A percentile compares a stretch with the other conserved stretches of the same genome.
These are phyloP conservation scores for Eulemur macaco DNA, from an alignment of 2,113 vertebrate species.

Conservation along the genomic window DNA sequence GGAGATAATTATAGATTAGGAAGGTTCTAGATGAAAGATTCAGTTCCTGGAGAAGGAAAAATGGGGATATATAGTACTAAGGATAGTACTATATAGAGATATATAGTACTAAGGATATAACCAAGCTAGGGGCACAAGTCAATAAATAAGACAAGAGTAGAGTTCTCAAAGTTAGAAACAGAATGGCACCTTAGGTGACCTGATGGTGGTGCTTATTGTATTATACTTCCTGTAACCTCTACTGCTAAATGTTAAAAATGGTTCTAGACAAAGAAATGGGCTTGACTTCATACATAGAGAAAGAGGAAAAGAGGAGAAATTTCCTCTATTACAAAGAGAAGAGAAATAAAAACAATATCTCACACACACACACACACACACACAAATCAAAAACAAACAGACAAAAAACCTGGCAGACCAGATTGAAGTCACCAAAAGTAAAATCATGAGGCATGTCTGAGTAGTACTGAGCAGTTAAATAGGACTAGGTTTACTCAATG, in stretches of 20 bases:
- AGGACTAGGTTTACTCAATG: no score
- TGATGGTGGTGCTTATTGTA: not conserved
- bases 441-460: fast-evolving
- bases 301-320: not conserved
- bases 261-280: not conserved
- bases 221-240: not conserved
- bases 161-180: not conserved
- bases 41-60: not conserved
- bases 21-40: no score
- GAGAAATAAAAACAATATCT: not conserved
- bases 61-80: no score
- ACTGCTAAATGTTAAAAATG: not conserved
- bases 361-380: no score
- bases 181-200: not conserved
- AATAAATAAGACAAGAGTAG: not conserved
- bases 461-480: not conserved
- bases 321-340: not conserved
- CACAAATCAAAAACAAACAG: no score
- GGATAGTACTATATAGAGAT: not conserved
- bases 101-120: no score
- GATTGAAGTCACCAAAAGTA: not conserved
- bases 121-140: not conserved
- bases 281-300: not conserved
- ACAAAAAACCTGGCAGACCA: not conserved
- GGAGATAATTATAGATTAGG: not conserved